Evolutionary conservation across 2,888 invertebrate genomes (phyloP), one percentile per base, ranked within the genome.

Genomic region (Dicyrtoma fusca): DNA sequence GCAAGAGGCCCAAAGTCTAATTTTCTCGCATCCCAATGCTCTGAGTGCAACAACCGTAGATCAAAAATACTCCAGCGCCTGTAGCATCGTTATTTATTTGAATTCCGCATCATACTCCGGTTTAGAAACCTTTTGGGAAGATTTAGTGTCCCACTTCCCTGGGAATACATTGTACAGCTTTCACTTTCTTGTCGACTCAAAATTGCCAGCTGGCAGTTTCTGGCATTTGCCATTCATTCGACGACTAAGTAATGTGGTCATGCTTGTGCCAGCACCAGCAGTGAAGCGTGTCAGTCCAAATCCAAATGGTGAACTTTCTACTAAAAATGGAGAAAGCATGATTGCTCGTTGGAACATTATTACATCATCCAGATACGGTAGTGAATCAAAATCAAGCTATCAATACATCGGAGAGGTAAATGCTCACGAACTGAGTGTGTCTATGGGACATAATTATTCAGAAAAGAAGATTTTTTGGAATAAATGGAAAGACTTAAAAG

Each of bases 401-500:
- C 34, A 34, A 3, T 34, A 34, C 8, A 34, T 34, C 34, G 34
- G 34, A 34, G 34, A 34, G 34, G 34, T 5, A 34, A 34, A 34
- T 34, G 4, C 8, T 34, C 8, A 34, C 8, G 8, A 14, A n/a
- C 34, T 34, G 3, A 17, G 25, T 59, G 23, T 8, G 26, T 14
- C 8, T 23, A 25, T 25, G 14, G 21, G 2, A 25, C 21, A 59
- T 6, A 17, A 17, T 6, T 17, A 17, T 4, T 13, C 4, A 53
- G 11, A 2, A 8, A 3, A 34, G 11, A 26, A n/a, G 19, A 6
- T 14, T 64, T n/a, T 64, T 64, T 49, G 64, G 51, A 64, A 64
- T 49, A 49, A n/a, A 45, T 64, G 64, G 49, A 25, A 11, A n/a
- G 64, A 64, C n/a, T n/a, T 64, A 6, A 6, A 26, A 49, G 64